phyloP scores from a whole-genome alignment of 1,140 invertebrate species.

The Chymomyza costata region DNA sequence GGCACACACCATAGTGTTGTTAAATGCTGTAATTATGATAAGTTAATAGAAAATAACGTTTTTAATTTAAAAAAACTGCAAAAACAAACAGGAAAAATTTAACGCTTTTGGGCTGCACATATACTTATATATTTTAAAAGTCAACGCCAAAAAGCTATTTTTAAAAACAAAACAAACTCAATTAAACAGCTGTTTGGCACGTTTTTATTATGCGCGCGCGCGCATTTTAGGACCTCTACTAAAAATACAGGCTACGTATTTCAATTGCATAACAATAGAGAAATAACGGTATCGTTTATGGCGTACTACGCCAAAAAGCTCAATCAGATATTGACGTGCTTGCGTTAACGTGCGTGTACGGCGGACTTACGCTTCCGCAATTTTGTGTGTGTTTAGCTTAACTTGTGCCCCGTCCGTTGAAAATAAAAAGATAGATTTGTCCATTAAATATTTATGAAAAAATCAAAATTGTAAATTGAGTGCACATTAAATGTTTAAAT shows the following conservation, averaged over 20 bases:
- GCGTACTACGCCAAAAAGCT: constrained; percentile 41
- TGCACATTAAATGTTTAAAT: constrained; percentile 19
- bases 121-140: background rate
- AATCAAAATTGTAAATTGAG: constrained; percentile 10
- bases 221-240: constrained; percentile 36
- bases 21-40: too few species aligned
- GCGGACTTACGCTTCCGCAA: constrained; percentile 16
- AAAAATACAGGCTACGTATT: constrained; percentile 42
- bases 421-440: constrained; percentile 9
- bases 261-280: constrained; percentile 65
- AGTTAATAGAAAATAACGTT: too few species aligned
- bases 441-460: constrained; percentile 16
- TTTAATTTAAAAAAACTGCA: too few species aligned
- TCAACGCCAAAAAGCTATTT: background rate
- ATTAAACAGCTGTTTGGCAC: constrained; percentile 34
- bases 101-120: background rate
- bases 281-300: constrained; percentile 62
- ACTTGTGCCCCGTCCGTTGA: constrained; percentile 14
- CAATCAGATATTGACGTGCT: constrained; percentile 65
- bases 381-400: constrained; percentile 22
- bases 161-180: background rate
- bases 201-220: constrained; percentile 34
- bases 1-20: too few species aligned
- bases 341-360: constrained; percentile 39
- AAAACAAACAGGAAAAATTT: too few species aligned